These are phyloP conservation scores for Scolanthus callimorphus DNA, from an alignment of 92 coral and sea anemone genomes.

Conservation along the genomic window DNA sequence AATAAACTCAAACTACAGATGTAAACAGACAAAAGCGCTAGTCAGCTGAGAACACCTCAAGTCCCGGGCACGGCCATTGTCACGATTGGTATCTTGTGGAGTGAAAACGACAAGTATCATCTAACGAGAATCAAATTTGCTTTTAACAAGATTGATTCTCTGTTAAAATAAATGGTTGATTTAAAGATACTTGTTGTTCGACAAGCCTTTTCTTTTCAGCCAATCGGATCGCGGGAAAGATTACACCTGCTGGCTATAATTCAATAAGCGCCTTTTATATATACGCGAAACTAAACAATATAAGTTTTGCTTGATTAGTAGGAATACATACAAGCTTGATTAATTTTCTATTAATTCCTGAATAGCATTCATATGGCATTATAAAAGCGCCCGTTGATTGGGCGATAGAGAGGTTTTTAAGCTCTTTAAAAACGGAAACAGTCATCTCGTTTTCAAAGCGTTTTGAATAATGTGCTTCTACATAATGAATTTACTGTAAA, in stretches of 20 bases:
- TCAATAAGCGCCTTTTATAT: slow-evolving; percentile 62
- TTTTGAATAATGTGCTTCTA: too few species aligned
- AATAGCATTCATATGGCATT: not conserved
- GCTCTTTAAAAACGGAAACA: not conserved
- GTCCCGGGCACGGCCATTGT: too few species aligned
- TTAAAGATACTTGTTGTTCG: not conserved
- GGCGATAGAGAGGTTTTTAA: not conserved
- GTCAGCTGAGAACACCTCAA: too few species aligned
- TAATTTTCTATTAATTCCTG: not conserved
- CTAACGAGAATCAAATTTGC: not conserved
- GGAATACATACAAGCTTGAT: not conserved
- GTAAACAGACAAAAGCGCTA: too few species aligned
- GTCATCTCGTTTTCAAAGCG: not conserved
- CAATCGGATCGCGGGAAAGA: slow-evolving; percentile 10
- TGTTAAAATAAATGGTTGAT: not conserved
- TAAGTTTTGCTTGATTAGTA: slow-evolving; percentile 4
- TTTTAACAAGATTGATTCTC: not conserved
- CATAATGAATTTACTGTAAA: not conserved
- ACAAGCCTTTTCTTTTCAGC: not conserved
- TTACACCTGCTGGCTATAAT: slow-evolving; percentile 71
- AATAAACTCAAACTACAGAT: too few species aligned
- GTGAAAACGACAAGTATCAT: not conserved
- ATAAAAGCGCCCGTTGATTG: not conserved
- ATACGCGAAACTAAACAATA: slow-evolving; percentile 58
- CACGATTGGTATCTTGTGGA: too few species aligned